Percentiles rank a stretch among this genome's conserved stretches.
Conservation (phyloP, 2,888 invertebrate genomes). For the Andricus curvator region DNA sequence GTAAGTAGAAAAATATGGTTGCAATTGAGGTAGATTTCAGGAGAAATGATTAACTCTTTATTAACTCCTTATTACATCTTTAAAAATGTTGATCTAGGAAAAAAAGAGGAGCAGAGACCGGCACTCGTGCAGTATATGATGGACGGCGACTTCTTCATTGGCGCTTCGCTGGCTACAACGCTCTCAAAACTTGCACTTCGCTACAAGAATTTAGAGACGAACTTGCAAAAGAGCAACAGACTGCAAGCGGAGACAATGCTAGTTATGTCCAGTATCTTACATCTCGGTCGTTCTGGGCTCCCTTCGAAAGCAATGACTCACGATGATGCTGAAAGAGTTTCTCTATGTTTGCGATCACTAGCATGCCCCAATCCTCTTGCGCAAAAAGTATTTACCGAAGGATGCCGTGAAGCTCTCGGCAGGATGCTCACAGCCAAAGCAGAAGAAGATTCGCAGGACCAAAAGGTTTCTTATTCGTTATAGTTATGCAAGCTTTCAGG, state of each 20-base stretch:
- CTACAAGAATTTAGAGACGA: conserved; percentile 68
- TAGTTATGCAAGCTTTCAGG: conserved; percentile 60
- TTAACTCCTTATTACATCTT: not conserved
- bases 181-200: conserved; percentile 92
- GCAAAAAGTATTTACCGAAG: conserved; percentile 85
- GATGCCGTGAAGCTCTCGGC: conserved; percentile 88
- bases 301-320: conserved; percentile 92
- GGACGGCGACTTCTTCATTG: conserved; percentile 97
- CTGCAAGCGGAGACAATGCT: conserved; percentile 91
- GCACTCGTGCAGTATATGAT: conserved; percentile 92
- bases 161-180: conserved; percentile 93
- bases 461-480: conserved; percentile 75
- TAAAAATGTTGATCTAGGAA: conserved; percentile 68
- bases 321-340: conserved; percentile 94
- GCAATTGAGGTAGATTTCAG: too few species aligned
- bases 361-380: conserved; percentile 85
- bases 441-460: conserved; percentile 83
- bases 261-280: conserved; percentile 91
- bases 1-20: too few species aligned
- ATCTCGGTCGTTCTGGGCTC: conserved; percentile 84
- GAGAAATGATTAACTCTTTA: too few species aligned
- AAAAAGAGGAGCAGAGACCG: conserved; percentile 85
- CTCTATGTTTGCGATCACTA: conserved; percentile 88
- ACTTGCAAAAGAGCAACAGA: conserved; percentile 79
- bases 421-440: conserved; percentile 91